Evolutionary conservation across 2,888 invertebrate species (phyloP), one percentile per base, ranked within the genome.

Genomic region (Agriopis marginaria): DNA sequence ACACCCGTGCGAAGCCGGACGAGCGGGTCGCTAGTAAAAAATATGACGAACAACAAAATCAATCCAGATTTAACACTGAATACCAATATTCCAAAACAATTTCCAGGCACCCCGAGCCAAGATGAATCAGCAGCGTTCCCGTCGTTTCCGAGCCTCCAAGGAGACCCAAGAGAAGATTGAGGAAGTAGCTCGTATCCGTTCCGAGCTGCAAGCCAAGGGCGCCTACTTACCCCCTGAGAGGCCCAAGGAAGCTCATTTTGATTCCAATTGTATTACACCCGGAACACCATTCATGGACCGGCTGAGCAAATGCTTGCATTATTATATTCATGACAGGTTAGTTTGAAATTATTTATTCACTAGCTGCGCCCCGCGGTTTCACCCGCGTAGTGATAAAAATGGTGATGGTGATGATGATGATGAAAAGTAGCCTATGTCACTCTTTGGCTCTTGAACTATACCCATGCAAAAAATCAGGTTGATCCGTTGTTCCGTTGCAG

Each of bases 221-320:
- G 96, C 96, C 14, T 94, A 95, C 76, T 89, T 98, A 63, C 98
- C 98, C 0, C 97, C 98, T 0, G 97, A 98, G 83, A 99, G 99
- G 90, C 96, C 97, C 0, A 98, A 98, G 82, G 98, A 96, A 77
- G 97, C 98, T 53, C 99, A 99, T 91, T 99, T 99, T 89, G 99
- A 99, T 90, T 99, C 99, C 66, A 99, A 99, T 90, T 99, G 99
- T 86, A 99, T 99, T 83, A 99, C 99, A 0, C 99, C 99, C 0
- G 99, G 99, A n/a, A 99, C 99, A 7, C 98, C 98, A 0, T 99
- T 99, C 86, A 99, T 99, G 99, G 98, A 98, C 78, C 94, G 98
- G 50, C 95, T 99, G 67, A 98, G 97, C 90, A 94, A 96, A 89
- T 95, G 98, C 92, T 91, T 98, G 89, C 96, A 96, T 93, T 98